Base-by-base conservation (phyloP, 2,113 vertebrate genomes). In the Glaucomys volans region DNA sequence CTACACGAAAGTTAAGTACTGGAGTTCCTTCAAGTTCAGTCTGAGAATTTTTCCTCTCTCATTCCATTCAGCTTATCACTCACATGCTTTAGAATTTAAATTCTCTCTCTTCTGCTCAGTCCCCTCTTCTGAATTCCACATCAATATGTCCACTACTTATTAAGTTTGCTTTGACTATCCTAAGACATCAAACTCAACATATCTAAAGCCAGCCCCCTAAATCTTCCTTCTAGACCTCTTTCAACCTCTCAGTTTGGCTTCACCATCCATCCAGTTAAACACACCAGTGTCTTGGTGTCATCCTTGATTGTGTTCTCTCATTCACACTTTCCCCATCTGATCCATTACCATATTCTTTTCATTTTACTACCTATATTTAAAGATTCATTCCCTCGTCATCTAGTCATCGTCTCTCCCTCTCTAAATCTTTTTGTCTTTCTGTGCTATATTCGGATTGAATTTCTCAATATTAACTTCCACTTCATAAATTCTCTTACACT, bases 341-440 rank as follows among this genome's bases (percentile, higher is more conserved):
- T 54, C 40, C 35, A 85, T 50, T 85, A 59, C 9, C 47, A 87
- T 71, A 71, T 76, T 84, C 4, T 79, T 50, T 71, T 52, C 24
- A 44, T 67, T 77, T 57, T 57, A 57, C 20, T 57, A 6, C 37
- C 42, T 75, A 54, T 72, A 42, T 37, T 47, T 67, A 2, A 66
- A 74, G 57, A 87, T 30, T 87, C 50, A 54, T 44, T 30, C 18
- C 44, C 17, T 87, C 26, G 37, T n/a, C 35, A 83, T 35, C 94
- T 47, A 57, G 62, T 69, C n/a, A 76, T 22, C 10, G 50, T 79
- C n/a, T 92, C 28, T 77, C 9, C 24, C 30, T 75, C 35, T 82
- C 44, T 86, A 62, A 96, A 82, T 87, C 14, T 30, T 30, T 50
- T 26, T 87, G 35, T 69, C 28, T 94, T 91, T 69, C 16, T 82